Evolutionary conservation across 2,888 invertebrate species (phyloP).

Genomic region (Drosophila diplacantha): DNA sequence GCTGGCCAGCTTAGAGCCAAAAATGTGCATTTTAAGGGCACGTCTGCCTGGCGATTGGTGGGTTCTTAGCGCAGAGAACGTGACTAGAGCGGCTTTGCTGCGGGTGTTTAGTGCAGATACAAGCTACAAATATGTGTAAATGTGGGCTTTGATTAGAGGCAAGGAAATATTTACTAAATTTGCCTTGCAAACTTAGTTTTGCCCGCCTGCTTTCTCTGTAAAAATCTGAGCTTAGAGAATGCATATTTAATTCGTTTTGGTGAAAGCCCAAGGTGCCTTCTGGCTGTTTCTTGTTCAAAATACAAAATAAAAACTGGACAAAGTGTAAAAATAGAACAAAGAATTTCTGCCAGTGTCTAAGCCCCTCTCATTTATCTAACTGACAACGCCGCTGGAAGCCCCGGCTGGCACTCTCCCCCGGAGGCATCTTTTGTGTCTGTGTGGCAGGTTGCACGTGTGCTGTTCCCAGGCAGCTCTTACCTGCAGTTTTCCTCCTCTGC

Average conservation of each 20-base stretch:
- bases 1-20: neutral
- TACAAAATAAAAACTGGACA: neutral
- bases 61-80: neutral
- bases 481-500: no score
- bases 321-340: no score
- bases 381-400: conserved; percentile 7
- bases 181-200: neutral
- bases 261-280: neutral
- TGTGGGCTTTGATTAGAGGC: no score
- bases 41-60: neutral
- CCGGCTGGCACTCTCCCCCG: neutral
- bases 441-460: conserved; percentile 24
- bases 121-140: neutral
- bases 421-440: conserved; percentile 9
- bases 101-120: neutral
- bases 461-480: conserved; percentile 13
- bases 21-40: neutral
- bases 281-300: neutral
- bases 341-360: conserved; percentile 3
- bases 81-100: neutral
- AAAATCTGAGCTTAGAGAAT: neutral
- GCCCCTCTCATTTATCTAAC: conserved; percentile 5
- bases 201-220: neutral
- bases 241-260: neutral
- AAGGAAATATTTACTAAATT: neutral